Percentiles rank a stretch among this genome's conserved stretches.
These are phyloP conservation scores for Baryphthengus martii DNA, from an alignment of 2,113 vertebrate species.

Conservation along the genomic window DNA sequence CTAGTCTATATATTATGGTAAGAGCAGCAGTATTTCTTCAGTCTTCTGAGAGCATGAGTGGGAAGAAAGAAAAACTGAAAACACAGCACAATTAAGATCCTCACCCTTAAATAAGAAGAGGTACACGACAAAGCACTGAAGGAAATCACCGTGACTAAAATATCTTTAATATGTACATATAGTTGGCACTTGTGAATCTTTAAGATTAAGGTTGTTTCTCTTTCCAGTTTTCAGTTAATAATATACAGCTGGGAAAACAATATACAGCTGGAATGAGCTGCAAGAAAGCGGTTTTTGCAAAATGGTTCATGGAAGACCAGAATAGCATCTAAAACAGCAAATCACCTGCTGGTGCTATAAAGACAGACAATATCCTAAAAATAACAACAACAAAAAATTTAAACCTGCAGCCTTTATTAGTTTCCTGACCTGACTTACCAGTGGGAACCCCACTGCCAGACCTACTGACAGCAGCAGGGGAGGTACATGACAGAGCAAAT, in stretches of 20 bases:
- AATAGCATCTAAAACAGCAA: background rate
- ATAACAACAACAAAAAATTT: background rate
- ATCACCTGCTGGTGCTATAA: background rate
- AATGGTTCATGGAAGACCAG: background rate
- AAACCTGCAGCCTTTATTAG: background rate
- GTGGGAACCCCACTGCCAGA: background rate
- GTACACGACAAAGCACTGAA: background rate
- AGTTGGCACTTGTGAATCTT: background rate
- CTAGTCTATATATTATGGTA: background rate
- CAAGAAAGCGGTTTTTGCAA: background rate
- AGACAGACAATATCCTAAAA: background rate
- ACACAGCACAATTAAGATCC: background rate
- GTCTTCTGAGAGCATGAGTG: background rate
- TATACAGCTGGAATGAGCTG: background rate
- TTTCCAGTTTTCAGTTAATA: background rate
- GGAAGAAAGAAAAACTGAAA: background rate
- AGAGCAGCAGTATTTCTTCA: background rate
- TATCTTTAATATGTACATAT: background rate
- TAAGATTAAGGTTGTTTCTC: background rate
- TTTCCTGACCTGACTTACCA: background rate
- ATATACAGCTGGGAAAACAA: background rate
- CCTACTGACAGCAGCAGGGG: background rate
- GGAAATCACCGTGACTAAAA: background rate
- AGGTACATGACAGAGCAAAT: background rate
- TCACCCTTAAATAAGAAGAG: background rate